Evolutionary conservation across 64 coral and sea anemone species (phyloP), one percentile per base, ranked within the genome.

Genomic region (Dendronephthya gigantea): DNA sequence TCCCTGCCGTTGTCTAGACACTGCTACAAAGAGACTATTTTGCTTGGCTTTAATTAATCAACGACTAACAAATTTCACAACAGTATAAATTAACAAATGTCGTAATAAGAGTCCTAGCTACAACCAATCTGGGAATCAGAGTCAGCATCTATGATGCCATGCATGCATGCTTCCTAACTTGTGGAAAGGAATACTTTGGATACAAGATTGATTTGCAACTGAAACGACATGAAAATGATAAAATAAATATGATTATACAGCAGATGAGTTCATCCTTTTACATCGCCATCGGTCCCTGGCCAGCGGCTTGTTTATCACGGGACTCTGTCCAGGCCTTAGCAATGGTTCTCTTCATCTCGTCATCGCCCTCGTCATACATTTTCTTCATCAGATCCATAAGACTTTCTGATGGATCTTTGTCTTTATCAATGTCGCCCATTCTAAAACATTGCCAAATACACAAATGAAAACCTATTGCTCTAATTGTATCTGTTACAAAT

Each of bases 271-370:
- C 31, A 15, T 4, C 19, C 31, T 4, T 29, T 36, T 35, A 19
- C 36, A 16, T n/a, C 9, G 25, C 36, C 72, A 79, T 79, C 31
- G 72, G 28, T 35, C 37, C 68, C 13, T 29, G 19, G 22, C 68
- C 72, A 35, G 32, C 28, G 7, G 25, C 27, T 35, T 79, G 72
- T 39, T 79, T 79, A 15, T 79, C 72, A 29, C 72, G 25, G 1
- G 72, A 79, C 72, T 79, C 72, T 19, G 72, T 79, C 72, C 72
- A 79, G 32, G 72, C 72, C 32, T 79, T 79, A 15, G 72, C 72
- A 35, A 79, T 79, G 32, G 72, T 79, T 79, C 72, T 19, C 72
- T 79, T 79, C 72, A 79, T 79, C 15, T 79, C 72, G 9, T 79
- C 72, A 36, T 79, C 72, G 0, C 72, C 72, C 30, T 79, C 72